phyloP scores from a whole-genome alignment of 2,797 vertebrate species.

The Typhlichthys subterraneus region DNA sequence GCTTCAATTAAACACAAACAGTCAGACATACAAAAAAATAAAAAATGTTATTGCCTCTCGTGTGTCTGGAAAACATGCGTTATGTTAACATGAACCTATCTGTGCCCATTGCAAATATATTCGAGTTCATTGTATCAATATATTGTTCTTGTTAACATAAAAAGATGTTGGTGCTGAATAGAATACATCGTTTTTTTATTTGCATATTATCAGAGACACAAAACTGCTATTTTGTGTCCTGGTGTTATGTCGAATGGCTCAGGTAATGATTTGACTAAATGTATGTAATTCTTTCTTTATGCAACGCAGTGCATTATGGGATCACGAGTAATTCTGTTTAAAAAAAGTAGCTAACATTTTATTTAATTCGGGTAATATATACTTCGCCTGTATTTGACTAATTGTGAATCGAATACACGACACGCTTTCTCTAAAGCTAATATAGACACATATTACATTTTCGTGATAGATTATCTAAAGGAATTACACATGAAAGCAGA shows the following conservation, averaged over 20 bases:
- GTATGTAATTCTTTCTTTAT: too few relatives aligned
- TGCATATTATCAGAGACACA: not conserved
- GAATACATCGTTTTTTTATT: too few relatives aligned
- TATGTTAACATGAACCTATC: not conserved
- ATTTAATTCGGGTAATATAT: too few relatives aligned
- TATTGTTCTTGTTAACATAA: too few relatives aligned
- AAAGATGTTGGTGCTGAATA: too few relatives aligned
- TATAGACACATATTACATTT: not conserved
- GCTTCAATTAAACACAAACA: conserved; percentile 40
- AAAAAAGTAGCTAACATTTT: too few relatives aligned
- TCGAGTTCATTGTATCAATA: not conserved
- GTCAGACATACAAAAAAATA: conserved; percentile 15
- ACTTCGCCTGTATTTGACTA: too few relatives aligned
- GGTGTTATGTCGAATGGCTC: not conserved
- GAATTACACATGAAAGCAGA: not conserved
- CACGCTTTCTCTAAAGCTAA: too few relatives aligned
- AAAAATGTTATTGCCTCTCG: not conserved
- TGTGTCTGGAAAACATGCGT: not conserved
- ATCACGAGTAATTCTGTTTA: too few relatives aligned
- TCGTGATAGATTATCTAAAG: not conserved
- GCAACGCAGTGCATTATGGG: too few relatives aligned
- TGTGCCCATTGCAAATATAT: not conserved
- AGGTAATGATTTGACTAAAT: too few relatives aligned
- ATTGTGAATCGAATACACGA: too few relatives aligned
- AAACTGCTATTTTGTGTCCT: not conserved